These are phyloP conservation scores for Steromphala cineraria DNA, from an alignment of 2,888 invertebrate species.

Conservation along the genomic window DNA sequence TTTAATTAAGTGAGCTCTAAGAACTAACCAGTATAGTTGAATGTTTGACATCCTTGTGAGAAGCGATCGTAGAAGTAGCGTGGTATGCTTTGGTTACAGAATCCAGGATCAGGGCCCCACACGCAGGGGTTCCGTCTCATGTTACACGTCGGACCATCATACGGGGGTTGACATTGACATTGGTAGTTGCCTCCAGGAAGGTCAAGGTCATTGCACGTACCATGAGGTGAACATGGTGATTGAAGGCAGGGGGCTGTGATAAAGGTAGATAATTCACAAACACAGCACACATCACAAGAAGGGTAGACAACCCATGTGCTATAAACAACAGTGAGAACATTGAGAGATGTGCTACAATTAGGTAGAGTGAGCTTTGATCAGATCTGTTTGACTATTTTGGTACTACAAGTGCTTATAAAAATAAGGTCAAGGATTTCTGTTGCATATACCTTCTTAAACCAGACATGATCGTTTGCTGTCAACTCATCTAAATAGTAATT, in stretches of 20 bases:
- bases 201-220: conserved; percentile 51
- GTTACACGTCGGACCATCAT: conserved; percentile 62
- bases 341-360: too few relatives aligned
- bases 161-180: conserved; percentile 64
- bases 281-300: too few relatives aligned
- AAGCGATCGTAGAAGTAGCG: conserved; percentile 65
- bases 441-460: too few relatives aligned
- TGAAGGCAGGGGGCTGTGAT: conserved; percentile 57
- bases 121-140: conserved; percentile 63
- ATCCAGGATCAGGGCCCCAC: conserved; percentile 61
- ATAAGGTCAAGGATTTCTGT: too few relatives aligned
- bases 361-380: too few relatives aligned
- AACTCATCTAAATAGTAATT: too few relatives aligned
- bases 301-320: too few relatives aligned
- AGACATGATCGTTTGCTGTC: too few relatives aligned
- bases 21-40: conserved; percentile 62
- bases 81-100: conserved; percentile 55
- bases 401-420: too few relatives aligned
- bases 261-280: too few relatives aligned
- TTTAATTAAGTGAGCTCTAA: background rate
- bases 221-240: conserved; percentile 65
- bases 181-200: conserved; percentile 44
- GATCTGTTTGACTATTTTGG: too few relatives aligned
- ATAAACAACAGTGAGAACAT: too few relatives aligned
- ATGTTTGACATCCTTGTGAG: conserved; percentile 61